Conservation (phyloP, 2,113 vertebrate genomes). For the Entomyzon cyanotis region DNA sequence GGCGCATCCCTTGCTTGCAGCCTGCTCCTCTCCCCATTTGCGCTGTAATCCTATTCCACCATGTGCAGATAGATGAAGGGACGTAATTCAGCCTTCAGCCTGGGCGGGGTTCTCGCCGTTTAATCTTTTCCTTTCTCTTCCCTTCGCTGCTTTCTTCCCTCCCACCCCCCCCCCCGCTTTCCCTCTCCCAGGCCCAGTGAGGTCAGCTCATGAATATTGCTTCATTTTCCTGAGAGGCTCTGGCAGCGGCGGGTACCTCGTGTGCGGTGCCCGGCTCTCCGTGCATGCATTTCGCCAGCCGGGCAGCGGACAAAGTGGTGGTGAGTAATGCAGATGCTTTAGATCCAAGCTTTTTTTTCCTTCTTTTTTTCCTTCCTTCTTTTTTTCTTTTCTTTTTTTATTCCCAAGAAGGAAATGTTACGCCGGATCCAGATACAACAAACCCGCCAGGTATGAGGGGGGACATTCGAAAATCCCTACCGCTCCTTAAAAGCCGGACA, state of each 20-base stretch:
- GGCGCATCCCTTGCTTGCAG: neutral
- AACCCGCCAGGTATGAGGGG: neutral
- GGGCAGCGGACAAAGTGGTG: neutral
- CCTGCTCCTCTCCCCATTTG: neutral
- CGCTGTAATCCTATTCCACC: slow-evolving; percentile 3
- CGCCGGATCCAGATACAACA: neutral
- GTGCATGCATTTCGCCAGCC: slow-evolving; percentile 17
- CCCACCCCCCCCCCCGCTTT: neutral
- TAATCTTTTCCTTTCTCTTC: slow-evolving; percentile 35
- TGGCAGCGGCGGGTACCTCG: slow-evolving; percentile 54
- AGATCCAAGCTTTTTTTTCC: neutral
- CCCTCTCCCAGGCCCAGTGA: slow-evolving; percentile 57
- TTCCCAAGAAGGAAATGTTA: fast-evolving
- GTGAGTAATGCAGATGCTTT: slow-evolving; percentile 23
- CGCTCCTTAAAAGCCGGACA: neutral
- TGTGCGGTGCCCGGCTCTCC: neutral
- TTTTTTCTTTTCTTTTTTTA: fast-evolving
- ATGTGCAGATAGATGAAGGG: neutral
- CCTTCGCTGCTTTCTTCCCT: neutral
- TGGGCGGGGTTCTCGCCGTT: slow-evolving; percentile 58
- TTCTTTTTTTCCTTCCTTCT: too few relatives aligned
- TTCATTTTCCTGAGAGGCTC: slow-evolving; percentile 63
- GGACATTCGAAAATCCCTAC: neutral
- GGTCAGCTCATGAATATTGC: slow-evolving; percentile 71
- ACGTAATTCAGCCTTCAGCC: slow-evolving; percentile 13